A percentile compares a stretch with the other conserved stretches of the same genome.
These are phyloP conservation scores for Oncorhynchus clarkii DNA, from an alignment of 2,113 vertebrate genomes.

Conservation along the genomic window DNA sequence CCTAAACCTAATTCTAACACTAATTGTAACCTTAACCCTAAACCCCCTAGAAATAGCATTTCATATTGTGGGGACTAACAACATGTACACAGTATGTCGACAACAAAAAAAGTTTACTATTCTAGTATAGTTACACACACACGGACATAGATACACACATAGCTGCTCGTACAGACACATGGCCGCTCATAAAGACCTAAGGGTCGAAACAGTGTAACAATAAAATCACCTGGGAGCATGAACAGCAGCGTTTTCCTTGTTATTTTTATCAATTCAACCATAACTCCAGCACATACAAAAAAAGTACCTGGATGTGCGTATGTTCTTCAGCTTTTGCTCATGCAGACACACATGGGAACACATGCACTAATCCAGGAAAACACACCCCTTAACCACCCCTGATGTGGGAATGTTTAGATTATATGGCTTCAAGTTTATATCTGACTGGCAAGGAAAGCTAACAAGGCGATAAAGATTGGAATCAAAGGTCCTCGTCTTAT, in stretches of 20 bases:
- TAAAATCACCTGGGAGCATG: no score
- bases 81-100: no score
- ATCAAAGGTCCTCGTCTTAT: conserved; percentile 52
- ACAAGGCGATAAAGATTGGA: conserved; percentile 18
- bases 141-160: background rate
- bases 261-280: no score
- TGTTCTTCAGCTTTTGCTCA: background rate
- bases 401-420: conserved; percentile 7
- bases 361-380: background rate
- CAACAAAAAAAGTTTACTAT: no score
- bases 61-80: no score
- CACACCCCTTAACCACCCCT: background rate
- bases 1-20: no score
- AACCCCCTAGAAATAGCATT: no score
- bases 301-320: no score
- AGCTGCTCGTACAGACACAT: background rate
- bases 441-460: background rate
- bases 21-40: no score
- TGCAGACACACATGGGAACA: background rate
- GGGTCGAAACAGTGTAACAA: no score
- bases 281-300: no score
- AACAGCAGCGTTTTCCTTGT: no score
- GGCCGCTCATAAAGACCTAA: background rate
- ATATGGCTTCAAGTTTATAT: conserved; percentile 11
- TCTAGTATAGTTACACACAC: background rate